Conservation (phyloP, 2,888 invertebrate genomes). For the Aleiodes leptofemur region DNA sequence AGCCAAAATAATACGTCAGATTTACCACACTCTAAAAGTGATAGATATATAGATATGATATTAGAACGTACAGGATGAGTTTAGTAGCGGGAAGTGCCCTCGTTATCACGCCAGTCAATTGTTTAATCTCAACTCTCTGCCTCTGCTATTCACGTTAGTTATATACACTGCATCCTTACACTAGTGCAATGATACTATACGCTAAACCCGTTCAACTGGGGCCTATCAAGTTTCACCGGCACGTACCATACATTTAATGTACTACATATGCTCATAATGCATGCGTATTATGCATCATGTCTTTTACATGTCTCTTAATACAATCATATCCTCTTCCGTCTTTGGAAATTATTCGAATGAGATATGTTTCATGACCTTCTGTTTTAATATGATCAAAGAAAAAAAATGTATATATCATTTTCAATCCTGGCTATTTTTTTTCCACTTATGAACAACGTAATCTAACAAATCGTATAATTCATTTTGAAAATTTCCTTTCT, state of each 20-base stretch:
- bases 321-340: conserved; percentile 31
- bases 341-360: conserved; percentile 28
- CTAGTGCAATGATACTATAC: conserved; percentile 35
- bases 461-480: conserved; percentile 7
- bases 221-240: conserved; percentile 50
- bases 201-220: conserved; percentile 24
- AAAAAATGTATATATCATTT: not conserved
- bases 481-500: conserved; percentile 8
- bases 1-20: conserved; percentile 47
- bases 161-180: conserved; percentile 27
- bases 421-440: not conserved
- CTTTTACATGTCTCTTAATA: conserved; percentile 22
- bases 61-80: conserved; percentile 64
- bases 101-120: conserved; percentile 73
- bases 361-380: conserved; percentile 11
- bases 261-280: conserved; percentile 20
- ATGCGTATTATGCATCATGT: conserved; percentile 31
- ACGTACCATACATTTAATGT: conserved; percentile 49
- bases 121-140: conserved; percentile 68
- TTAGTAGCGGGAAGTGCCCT: conserved; percentile 73
- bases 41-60: conserved; percentile 37
- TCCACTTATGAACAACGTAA: conserved; percentile 4
- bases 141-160: conserved; percentile 47
- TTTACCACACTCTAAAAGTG: conserved; percentile 46
- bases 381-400: not conserved